Evolutionary conservation across 1,140 invertebrate genomes (phyloP).

Genomic region (Nasonia giraulti): DNA sequence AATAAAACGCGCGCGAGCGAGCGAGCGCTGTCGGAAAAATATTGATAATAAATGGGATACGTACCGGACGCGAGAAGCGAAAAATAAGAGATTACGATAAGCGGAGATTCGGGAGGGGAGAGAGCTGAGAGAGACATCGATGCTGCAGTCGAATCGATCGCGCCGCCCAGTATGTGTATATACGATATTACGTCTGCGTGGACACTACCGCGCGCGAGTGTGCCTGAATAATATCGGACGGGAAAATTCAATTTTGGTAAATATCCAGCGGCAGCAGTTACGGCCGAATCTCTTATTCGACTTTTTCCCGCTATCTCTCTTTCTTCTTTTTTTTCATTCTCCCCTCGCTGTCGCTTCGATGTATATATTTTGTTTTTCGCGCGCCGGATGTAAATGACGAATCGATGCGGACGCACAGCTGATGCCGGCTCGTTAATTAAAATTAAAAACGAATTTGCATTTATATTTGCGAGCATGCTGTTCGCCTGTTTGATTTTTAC

Average conservation of each 20-base stretch:
- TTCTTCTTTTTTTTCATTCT: background rate
- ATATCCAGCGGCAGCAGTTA: slow-evolving; percentile 55
- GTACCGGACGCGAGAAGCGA: no score
- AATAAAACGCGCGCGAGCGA: slow-evolving; percentile 45
- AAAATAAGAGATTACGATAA: slow-evolving; percentile 47
- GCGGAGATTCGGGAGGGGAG: slow-evolving; percentile 21
- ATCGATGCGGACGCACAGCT: background rate
- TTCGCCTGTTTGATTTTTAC: background rate
- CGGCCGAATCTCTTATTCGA: slow-evolving; percentile 41
- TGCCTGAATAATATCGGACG: slow-evolving; percentile 47
- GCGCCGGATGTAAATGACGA: background rate
- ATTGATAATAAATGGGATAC: no score
- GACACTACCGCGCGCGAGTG: slow-evolving; percentile 40
- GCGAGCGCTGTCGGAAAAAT: no score
- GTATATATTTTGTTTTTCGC: background rate
- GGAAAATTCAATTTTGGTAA: slow-evolving; percentile 64
- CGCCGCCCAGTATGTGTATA: background rate
- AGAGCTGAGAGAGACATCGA: no score
- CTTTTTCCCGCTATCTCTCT: background rate
- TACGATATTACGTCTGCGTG: slow-evolving; percentile 51
- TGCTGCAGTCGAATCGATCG: slow-evolving; percentile 28
- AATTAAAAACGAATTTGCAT: slow-evolving; percentile 2
- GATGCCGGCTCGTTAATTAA: background rate
- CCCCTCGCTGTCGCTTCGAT: no score
- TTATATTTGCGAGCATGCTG: background rate